Base-by-base conservation (phyloP, 2,113 vertebrate genomes). In the Zosterops hypoxanthus region DNA sequence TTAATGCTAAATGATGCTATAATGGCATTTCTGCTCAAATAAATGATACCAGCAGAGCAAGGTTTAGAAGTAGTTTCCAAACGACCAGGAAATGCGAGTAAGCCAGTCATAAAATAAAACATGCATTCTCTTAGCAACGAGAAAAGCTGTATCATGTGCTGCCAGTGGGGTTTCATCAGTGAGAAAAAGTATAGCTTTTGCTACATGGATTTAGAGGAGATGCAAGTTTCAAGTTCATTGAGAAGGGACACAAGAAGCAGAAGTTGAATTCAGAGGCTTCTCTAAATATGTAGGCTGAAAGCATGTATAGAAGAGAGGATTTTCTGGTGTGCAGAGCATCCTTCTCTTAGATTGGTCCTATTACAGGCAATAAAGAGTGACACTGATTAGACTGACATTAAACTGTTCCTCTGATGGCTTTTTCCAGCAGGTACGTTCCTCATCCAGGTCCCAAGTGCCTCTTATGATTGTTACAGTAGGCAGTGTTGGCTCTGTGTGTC, bases 1-100 rank as follows among this genome's bases (percentile, higher is more conserved):
- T 66, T 94, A 80, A 77, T n/a, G 39, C 61, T 92, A 94, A 94
- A 87, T 65, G 72, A 39, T 65, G 57, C 33, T 76, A 25, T 76
- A 76, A 85, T 89, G 78, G 33, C 47, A 50, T 82, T 89, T 91
- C 39, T 79, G 18, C 36, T 90, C 57, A 76, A 85, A 75, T 75
- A 83, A 83, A 78, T 56, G 64, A 64, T 33, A 53, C 23, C 18
- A 64, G 31, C 31, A 23, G 33, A 91, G 78, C 11, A 49, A 65
- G 36, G 50, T 42, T 84, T 85, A 60, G 17, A 59, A 79, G 55
- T 22, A 24, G 18, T 34, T 92, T 91, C 39, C 46, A 79, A 91
- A 50, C 47, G 78, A 57, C 29, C 25, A 61, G 39, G 53, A 69
- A 75, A 86, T n/a, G n/a, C 1, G 8, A 53, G 31, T 64, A n/a